Evolutionary conservation across 2,888 invertebrate genomes (phyloP).

Genomic region (Harmothoe impar): DNA sequence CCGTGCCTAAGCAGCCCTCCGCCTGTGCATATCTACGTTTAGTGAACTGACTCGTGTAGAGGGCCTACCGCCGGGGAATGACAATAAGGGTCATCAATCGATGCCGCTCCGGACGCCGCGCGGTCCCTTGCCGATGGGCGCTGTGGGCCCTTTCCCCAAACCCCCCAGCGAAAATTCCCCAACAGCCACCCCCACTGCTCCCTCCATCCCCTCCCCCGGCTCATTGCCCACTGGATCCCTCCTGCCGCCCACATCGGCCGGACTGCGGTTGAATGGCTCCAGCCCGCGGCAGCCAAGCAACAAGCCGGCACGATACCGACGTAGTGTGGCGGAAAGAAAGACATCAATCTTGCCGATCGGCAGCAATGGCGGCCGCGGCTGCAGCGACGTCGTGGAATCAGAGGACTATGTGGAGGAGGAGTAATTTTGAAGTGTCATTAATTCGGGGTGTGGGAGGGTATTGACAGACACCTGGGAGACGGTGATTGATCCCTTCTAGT

Average conservation of each 20-base stretch:
- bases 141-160: neutral
- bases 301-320: slow-evolving; percentile 20
- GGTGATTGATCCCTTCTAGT: slow-evolving; percentile 25
- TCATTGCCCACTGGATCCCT: neutral
- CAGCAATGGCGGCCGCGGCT: neutral
- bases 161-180: neutral
- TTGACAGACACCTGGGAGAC: slow-evolving; percentile 59
- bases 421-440: slow-evolving; percentile 63
- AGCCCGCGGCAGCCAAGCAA: neutral
- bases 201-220: neutral
- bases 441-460: slow-evolving; percentile 49
- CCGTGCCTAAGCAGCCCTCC: slow-evolving; percentile 43
- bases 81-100: slow-evolving; percentile 62
- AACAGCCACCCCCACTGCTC: neutral
- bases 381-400: slow-evolving; percentile 22
- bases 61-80: neutral
- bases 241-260: neutral
- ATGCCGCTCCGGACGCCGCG: slow-evolving; percentile 22
- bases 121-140: neutral
- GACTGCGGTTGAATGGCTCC: slow-evolving; percentile 13
- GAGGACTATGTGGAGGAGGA: slow-evolving; percentile 12
- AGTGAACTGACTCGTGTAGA: slow-evolving; percentile 60
- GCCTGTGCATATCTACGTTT: slow-evolving; percentile 55
- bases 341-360: slow-evolving; percentile 39
- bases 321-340: slow-evolving; percentile 51